Base-by-base conservation (phyloP, 2,797 vertebrate genomes). In the Enteromius mattozi region DNA sequence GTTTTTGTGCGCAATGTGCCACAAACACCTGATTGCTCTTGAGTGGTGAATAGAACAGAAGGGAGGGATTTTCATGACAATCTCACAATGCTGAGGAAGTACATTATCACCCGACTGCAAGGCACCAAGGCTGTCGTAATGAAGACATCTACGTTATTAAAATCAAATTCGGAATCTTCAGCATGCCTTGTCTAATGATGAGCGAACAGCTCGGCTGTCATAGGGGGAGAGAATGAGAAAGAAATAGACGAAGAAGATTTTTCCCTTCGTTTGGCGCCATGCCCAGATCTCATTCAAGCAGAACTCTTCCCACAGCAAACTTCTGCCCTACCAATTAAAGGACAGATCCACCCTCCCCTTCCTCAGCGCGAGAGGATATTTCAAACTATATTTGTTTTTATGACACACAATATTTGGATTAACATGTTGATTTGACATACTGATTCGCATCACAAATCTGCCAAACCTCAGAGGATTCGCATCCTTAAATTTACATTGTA, bases 251-350 rank as follows among this genome's bases (percentile, higher is more conserved):
- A 47, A 69, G 65, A 78, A 69, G 86, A 88, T 91, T 97, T 96
- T 96, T 95, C 95, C 95, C 94, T 97, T 97, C 95, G 95, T 97
- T 97, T 99, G 98, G 97, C 98, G 95, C 91, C 88, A 90, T 88
- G 97, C 97, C 97, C 97, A 96, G 97, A 97, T 97, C 95, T 97
- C 95, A 97, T 96, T 98, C 96, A 97, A 96, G 94, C 97, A 97
- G 96, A 99, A 98, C 96, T 94, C 96, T 96, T 95, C 96, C 95
- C 95, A 95, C 93, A 94, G 94, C 92, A 94, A 96, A 97, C 95
- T 92, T 93, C 94, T 96, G 94, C 94, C 94, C 93, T 92, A 95
- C 93, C 95, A 95, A 95, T 97, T 97, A 96, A 94, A 96, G 93
- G 93, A 93, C 88, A 90, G 91, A 63, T 63, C 83, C 3, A 0